Conservation (phyloP, 2,113 vertebrate genomes). For the Elephas maximus region DNA sequence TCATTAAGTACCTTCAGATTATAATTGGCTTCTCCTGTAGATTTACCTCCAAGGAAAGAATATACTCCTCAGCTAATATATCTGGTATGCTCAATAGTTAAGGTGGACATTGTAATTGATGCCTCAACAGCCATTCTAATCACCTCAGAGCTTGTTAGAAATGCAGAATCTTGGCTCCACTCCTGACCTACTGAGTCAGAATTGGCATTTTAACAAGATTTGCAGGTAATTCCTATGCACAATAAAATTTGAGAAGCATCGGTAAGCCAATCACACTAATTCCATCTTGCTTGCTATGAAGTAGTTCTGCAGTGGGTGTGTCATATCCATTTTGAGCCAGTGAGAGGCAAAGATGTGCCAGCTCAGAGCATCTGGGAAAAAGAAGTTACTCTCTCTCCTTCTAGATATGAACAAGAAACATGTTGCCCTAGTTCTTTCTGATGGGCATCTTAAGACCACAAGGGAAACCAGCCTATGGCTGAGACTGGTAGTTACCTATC, state of each 20-base stretch:
- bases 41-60: slow-evolving; percentile 68
- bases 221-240: slow-evolving; percentile 16
- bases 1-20: slow-evolving; percentile 63
- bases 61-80: slow-evolving; percentile 58
- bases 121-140: slow-evolving; percentile 43
- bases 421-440: neutral
- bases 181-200: neutral
- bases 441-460: neutral
- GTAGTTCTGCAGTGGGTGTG: neutral
- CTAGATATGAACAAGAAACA: slow-evolving; percentile 19
- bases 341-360: slow-evolving; percentile 18
- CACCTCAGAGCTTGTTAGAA: slow-evolving; percentile 62
- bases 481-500: neutral
- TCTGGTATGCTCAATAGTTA: slow-evolving; percentile 61
- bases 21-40: slow-evolving; percentile 76
- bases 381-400: neutral
- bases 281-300: neutral
- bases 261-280: slow-evolving; percentile 52
- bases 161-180: neutral
- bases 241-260: slow-evolving; percentile 55
- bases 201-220: slow-evolving; percentile 66
- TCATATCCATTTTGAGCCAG: slow-evolving; percentile 10
- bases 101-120: slow-evolving; percentile 59
- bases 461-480: neutral
- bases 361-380: neutral